Percentiles rank a stretch among this genome's conserved stretches.
phyloP scores from a whole-genome alignment of 2,797 vertebrate genomes.

The Mormyrus proboscirostris region DNA sequence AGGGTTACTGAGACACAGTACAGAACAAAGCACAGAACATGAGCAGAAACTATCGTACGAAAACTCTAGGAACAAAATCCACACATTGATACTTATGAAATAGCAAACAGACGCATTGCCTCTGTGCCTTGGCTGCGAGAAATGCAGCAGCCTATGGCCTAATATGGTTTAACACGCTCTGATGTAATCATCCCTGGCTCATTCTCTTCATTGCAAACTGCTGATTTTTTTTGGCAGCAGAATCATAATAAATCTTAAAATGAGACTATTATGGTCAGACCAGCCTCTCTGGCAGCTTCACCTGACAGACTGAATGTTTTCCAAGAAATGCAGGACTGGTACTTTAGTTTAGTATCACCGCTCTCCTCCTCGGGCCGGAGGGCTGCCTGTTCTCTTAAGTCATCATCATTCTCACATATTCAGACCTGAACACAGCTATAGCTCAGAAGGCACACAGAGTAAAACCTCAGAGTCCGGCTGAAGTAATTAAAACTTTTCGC shows the following conservation, averaged over 20 bases:
- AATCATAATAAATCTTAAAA: conserved; percentile 21
- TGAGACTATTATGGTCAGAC: conserved; percentile 15
- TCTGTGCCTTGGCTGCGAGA: neutral
- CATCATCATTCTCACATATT: neutral
- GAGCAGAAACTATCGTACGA: neutral
- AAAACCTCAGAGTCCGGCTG: neutral
- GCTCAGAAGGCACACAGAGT: neutral
- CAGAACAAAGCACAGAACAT: neutral
- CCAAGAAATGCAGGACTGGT: neutral
- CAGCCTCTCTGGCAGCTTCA: conserved; percentile 7
- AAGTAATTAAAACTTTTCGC: neutral
- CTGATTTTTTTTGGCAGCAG: conserved; percentile 17
- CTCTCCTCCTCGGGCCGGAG: neutral
- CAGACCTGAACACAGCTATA: neutral
- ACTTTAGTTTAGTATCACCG: neutral
- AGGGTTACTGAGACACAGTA: neutral
- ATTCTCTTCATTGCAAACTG: neutral
- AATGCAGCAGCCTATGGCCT: neutral
- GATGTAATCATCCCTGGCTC: neutral
- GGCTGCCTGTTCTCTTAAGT: neutral
- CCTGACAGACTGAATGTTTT: neutral
- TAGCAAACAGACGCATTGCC: neutral
- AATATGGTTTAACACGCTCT: neutral
- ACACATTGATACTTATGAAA: neutral
- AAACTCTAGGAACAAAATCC: neutral